phyloP scores from a whole-genome alignment of 2,888 invertebrate genomes.

The Drepana falcataria region DNA sequence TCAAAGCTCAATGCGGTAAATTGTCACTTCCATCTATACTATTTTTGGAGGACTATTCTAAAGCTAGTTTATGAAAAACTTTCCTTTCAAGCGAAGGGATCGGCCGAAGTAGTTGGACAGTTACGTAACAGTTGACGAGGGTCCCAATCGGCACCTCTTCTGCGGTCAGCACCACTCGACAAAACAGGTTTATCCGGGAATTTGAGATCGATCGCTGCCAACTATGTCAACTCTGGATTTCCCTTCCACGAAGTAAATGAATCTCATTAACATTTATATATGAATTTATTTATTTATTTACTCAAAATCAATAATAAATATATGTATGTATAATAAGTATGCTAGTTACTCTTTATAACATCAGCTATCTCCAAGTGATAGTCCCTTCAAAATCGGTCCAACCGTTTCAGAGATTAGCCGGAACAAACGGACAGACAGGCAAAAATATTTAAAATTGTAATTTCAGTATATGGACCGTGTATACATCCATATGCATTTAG shows the following conservation, averaged over 20 bases:
- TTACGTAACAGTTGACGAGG: constrained; percentile 59
- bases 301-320: neutral
- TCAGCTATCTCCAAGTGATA: too few species aligned
- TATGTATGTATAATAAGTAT: too few species aligned
- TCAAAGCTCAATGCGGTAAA: neutral
- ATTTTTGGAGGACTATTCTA: neutral
- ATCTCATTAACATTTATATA: too few species aligned
- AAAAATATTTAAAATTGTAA: too few species aligned
- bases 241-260: neutral
- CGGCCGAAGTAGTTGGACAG: constrained; percentile 26
- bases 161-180: constrained; percentile 43
- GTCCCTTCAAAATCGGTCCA: too few species aligned
- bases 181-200: constrained; percentile 36
- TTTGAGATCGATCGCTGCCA: constrained; percentile 38
- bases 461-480: too few species aligned
- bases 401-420: too few species aligned
- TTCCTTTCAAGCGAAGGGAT: neutral
- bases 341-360: too few species aligned
- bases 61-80: neutral
- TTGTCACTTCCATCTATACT: neutral
- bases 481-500: too few species aligned
- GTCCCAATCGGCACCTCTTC: constrained; percentile 26
- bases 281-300: too few species aligned
- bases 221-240: constrained; percentile 16
- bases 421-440: too few species aligned